A percentile compares a stretch with the other conserved stretches of the same genome.
These are phyloP conservation scores for Mylabris phalerata DNA, from an alignment of 1,140 invertebrate species.

Conservation along the genomic window DNA sequence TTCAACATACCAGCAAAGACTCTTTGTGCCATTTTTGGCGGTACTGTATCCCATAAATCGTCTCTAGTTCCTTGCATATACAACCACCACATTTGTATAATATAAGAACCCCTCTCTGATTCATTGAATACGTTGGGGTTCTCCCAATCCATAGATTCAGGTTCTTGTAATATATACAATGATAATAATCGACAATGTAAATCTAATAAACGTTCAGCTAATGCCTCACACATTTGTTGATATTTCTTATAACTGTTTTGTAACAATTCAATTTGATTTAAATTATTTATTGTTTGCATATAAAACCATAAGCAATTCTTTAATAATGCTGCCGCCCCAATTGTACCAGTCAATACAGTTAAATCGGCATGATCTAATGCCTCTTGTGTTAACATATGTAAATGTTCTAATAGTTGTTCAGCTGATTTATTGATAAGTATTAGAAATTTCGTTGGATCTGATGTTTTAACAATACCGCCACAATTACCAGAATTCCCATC, in stretches of 20 bases:
- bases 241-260: slow-evolving; percentile 62
- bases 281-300: slow-evolving; percentile 50
- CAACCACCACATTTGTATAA: slow-evolving; percentile 78
- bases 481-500: slow-evolving; percentile 39
- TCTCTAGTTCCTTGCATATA: slow-evolving; percentile 73
- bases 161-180: slow-evolving; percentile 71
- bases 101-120: slow-evolving; percentile 64
- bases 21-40: slow-evolving; percentile 72
- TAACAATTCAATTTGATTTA: slow-evolving; percentile 35
- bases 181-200: slow-evolving; percentile 66
- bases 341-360: slow-evolving; percentile 65
- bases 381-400: slow-evolving; percentile 70
- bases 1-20: slow-evolving; percentile 74
- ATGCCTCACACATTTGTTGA: slow-evolving; percentile 70
- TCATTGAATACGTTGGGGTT: slow-evolving; percentile 55
- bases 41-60: slow-evolving; percentile 72
- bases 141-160: slow-evolving; percentile 63
- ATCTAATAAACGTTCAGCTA: slow-evolving; percentile 70
- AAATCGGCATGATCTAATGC: slow-evolving; percentile 74
- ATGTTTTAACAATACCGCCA: slow-evolving; percentile 58
- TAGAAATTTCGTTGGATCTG: slow-evolving; percentile 64
- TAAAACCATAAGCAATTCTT: slow-evolving; percentile 71
- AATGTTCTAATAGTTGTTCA: slow-evolving; percentile 62
- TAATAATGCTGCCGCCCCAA: slow-evolving; percentile 68
- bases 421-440: slow-evolving; percentile 60